Percentiles rank a stretch among this genome's conserved stretches.
Evolutionary conservation across 2,113 vertebrate genomes (phyloP).

Genomic region (Corydoras maculifer): DNA sequence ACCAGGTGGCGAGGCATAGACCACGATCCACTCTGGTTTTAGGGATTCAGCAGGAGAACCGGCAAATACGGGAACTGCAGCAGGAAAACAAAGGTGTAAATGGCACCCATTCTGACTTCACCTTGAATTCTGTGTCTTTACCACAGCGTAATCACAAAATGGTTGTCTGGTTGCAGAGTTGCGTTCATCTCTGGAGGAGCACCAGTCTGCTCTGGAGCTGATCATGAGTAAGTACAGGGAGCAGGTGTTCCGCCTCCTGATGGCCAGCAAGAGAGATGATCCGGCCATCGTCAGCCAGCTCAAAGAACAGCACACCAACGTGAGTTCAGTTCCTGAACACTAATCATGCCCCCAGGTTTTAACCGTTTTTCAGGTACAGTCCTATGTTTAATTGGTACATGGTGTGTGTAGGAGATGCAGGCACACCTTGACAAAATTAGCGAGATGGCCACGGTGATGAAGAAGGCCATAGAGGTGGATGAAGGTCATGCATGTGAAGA

Average conservation of each 20-base stretch:
- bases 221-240: slow-evolving; percentile 98
- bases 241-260: slow-evolving; percentile 89
- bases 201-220: slow-evolving; percentile 94
- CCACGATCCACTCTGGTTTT: slow-evolving; percentile 90
- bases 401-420: slow-evolving; percentile 76
- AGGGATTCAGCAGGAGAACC: slow-evolving; percentile 97
- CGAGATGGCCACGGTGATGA: slow-evolving; percentile 97
- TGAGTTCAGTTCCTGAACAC: slow-evolving; percentile 46
- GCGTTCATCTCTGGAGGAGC: slow-evolving; percentile 87
- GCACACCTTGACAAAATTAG: slow-evolving; percentile 92
- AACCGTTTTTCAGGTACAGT: too few species aligned
- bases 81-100: slow-evolving; percentile 91
- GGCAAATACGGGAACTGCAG: slow-evolving; percentile 90
- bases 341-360: too few species aligned
- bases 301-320: slow-evolving; percentile 92
- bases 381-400: too few species aligned
- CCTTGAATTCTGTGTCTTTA: too few species aligned
- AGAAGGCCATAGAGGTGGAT: slow-evolving; percentile 89
- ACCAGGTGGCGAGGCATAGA: slow-evolving; percentile 91
- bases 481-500: slow-evolving; percentile 82
- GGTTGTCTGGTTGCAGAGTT: slow-evolving; percentile 67
- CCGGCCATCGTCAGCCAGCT: slow-evolving; percentile 82
- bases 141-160: too few species aligned
- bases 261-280: slow-evolving; percentile 90
- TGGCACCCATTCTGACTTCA: too few species aligned